phyloP scores from a whole-genome alignment of 1,140 invertebrate species.

The Dendroctonus valens region DNA sequence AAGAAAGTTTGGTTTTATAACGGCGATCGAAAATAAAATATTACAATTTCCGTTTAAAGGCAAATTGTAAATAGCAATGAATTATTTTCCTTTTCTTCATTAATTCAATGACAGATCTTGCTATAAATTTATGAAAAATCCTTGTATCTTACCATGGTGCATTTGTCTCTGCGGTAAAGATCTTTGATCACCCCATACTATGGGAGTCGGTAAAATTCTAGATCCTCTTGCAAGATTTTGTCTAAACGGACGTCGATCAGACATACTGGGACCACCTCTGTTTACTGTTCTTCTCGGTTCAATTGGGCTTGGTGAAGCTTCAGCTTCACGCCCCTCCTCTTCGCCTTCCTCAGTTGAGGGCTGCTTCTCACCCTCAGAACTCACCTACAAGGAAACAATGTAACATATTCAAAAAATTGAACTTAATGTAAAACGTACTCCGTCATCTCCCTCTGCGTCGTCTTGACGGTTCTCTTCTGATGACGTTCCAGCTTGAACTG shows the following conservation, averaged over 20 bases:
- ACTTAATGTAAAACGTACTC: conserved; percentile 32
- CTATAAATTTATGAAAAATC: too few relatives aligned
- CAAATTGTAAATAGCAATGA: too few relatives aligned
- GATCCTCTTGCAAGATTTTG: conserved; percentile 17
- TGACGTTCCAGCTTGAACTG: conserved; percentile 43
- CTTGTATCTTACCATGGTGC: background rate
- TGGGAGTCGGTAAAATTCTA: conserved; percentile 35
- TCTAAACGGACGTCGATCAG: conserved; percentile 37
- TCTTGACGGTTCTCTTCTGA: conserved; percentile 38
- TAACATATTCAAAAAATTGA: background rate
- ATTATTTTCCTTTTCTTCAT: too few relatives aligned
- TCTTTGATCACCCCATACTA: conserved; percentile 38
- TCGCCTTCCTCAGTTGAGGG: conserved; percentile 54
- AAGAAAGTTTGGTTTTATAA: too few relatives aligned
- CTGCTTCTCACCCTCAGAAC: conserved; percentile 62
- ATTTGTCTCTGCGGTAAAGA: conserved; percentile 23
- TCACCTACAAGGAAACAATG: conserved; percentile 47
- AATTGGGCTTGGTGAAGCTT: conserved; percentile 62
- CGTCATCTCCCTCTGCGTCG: conserved; percentile 45
- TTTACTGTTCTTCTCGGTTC: conserved; percentile 48
- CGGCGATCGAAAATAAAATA: too few relatives aligned
- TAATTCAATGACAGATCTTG: too few relatives aligned
- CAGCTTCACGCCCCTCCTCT: conserved; percentile 69
- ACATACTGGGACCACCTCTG: conserved; percentile 21
- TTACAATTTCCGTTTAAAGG: too few relatives aligned